Base-by-base conservation (phyloP, 2,888 invertebrate genomes). In the Camptogramma bilineatum region DNA sequence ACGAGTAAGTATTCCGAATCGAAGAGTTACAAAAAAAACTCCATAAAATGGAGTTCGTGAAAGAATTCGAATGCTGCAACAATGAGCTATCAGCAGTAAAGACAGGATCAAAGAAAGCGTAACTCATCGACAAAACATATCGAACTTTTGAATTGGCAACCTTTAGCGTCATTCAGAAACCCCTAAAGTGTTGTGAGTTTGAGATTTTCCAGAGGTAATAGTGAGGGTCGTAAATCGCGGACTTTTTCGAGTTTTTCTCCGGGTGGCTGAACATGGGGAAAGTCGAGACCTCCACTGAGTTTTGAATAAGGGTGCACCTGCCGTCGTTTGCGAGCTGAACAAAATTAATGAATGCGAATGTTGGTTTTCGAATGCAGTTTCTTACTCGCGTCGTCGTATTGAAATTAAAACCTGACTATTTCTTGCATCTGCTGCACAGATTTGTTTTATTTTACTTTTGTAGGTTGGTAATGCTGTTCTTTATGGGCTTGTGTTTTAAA, bases 211-310 rank as follows among this genome's bases (percentile, higher is more conserved):
- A 66, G 61, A 62, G 21, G 21, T 21, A 21, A n/a, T n/a, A n/a
- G 2, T 3, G 21, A 28, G 19, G 13, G 46, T 83, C 85, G 83
- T 90, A 90, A 90, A 90, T 90, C 87, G 84, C 75, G 57, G 68
- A 83, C 81, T 87, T 89, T 87, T 87, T 85, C 82, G 76, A 60
- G 48, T 60, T 64, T 62, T 64, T 56, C 53, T 50, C 64, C 64
- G 76, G 78, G 80, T 79, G 80, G 78, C 74, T 73, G 74, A 78
- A 79, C 80, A 84, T 81, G 82, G 73, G 82, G 78, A 81, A 84
- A 83, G 79, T 79, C 72, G 73, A 78, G 69, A 83, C 78, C 77
- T 76, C 79, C 75, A 57, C 71, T 70, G 75, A 80, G 76, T 76
- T 82, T 72, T 74, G 70, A 77, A 70, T 71, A 69, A 72, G 64